Base-by-base conservation (phyloP, 30 jellyfish, hydroid and myxozoan species). In the Morbakka virulenta region DNA sequence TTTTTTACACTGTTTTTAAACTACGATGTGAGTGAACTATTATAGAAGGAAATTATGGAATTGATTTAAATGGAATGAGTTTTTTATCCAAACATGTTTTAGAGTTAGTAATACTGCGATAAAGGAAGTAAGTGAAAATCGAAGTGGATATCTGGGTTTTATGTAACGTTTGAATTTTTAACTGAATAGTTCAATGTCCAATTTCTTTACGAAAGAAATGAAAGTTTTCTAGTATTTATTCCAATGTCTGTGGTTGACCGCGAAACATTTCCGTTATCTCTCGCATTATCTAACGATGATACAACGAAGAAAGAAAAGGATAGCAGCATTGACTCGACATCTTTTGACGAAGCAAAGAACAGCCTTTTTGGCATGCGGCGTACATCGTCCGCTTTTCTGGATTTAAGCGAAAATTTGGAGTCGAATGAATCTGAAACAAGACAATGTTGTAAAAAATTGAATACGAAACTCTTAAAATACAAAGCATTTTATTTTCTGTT, bases 401-500 rank as follows among this genome's bases (percentile, higher is more conserved):
- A 41, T 6, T 17, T 17, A 17, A 41, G 13, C 13, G 57, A 41
- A 17, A 9, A 41, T 9, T 17, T 6, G 57, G 57, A 41, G 17
- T 9, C 9, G 57, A 6, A 28, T 0, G 72, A 72, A 0, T 27
- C 61, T 3, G 17, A 41, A 29, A 25, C 26, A 33, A 74, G 30
- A 50, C 52, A 65, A 2, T 76, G 95, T 28, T 84, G 95, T 75
- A 85, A 81, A 9, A 83, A 84, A 69, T 27, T 75, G 6, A 84
- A 85, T 79, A 84, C 68, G 41, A 62, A 77, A 4, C 70, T 92
- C 21, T 28, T 92, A 21, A 79, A 75, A 29, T 92, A 92, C 74
- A 92, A 92, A 63, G 50, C 80, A 14, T 92, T 92, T 61, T 92
- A 92, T 52, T 85, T 92, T 57, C 32, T 92, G 65, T 92, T 92